phyloP scores from a whole-genome alignment of 1,140 invertebrate species.

The Caligus rogercresseyi region DNA sequence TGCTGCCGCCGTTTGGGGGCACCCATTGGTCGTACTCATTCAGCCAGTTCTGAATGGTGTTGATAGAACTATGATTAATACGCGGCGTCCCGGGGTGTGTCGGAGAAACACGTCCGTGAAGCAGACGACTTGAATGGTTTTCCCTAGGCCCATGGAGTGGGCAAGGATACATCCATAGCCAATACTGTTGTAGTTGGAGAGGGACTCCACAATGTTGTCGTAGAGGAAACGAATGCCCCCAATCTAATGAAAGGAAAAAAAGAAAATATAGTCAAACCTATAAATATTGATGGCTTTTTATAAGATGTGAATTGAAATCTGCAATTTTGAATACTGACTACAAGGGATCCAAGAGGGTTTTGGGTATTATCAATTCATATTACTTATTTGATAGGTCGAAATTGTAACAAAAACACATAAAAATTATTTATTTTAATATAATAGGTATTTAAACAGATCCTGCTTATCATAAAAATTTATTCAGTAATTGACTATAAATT shows the following conservation, averaged over 20 bases:
- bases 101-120: conserved; percentile 54
- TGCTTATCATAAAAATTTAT: too few relatives aligned
- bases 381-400: too few relatives aligned
- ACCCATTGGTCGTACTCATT: conserved; percentile 95
- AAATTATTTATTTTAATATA: too few relatives aligned
- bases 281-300: conserved; percentile 6
- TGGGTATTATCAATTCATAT: too few relatives aligned
- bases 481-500: too few relatives aligned
- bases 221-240: conserved; percentile 88
- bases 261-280: conserved; percentile 12
- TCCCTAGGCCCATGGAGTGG: conserved; percentile 98
- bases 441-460: too few relatives aligned
- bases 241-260: conserved; percentile 42
- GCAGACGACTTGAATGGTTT: conserved; percentile 87
- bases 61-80: conserved; percentile 93
- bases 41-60: conserved; percentile 96
- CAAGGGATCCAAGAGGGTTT: too few relatives aligned
- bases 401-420: too few relatives aligned
- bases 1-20: conserved; percentile 31
- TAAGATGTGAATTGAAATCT: too few relatives aligned
- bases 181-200: conserved; percentile 63
- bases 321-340: too few relatives aligned
- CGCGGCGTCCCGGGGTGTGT: conserved; percentile 31
- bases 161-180: conserved; percentile 95
- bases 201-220: conserved; percentile 87